Percentiles rank a stretch among this genome's conserved stretches.
Evolutionary conservation across 2,888 invertebrate genomes (phyloP).

Genomic region (Stenoptilia bipunctidactyla): DNA sequence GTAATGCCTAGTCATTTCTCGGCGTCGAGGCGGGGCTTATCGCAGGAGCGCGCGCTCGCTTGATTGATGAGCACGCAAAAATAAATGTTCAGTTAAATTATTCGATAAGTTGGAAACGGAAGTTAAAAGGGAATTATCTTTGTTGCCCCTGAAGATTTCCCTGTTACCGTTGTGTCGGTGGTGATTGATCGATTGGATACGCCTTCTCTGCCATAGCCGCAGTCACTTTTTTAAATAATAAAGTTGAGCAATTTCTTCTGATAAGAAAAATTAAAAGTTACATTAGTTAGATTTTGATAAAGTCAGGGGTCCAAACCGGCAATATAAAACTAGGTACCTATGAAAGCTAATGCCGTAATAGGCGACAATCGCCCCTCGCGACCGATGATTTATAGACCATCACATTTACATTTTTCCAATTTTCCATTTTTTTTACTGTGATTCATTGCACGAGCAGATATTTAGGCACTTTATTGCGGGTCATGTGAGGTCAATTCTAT

Average conservation of each 20-base stretch:
- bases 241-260: too few relatives aligned
- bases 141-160: conserved; percentile 66
- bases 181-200: conserved; percentile 54
- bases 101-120: conserved; percentile 73
- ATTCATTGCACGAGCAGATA: neutral
- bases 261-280: too few relatives aligned
- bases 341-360: conserved; percentile 66
- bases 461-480: neutral
- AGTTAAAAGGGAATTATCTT: conserved; percentile 73
- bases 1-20: conserved; percentile 74
- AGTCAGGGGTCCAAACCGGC: conserved; percentile 27
- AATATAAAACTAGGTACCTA: conserved; percentile 57
- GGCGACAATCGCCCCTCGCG: conserved; percentile 57
- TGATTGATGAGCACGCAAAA: conserved; percentile 73
- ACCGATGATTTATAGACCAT: conserved; percentile 48
- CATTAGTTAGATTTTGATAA: conserved; percentile 2
- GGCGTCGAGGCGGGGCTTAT: conserved; percentile 70
- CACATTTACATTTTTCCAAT: conserved; percentile 52
- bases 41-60: conserved; percentile 64
- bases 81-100: conserved; percentile 74
- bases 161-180: conserved; percentile 60
- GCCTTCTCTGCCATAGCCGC: neutral
- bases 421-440: conserved; percentile 21
- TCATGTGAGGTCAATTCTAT: too few relatives aligned
- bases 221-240: neutral